phyloP scores from a whole-genome alignment of 2,888 invertebrate species.

The Aspidiotus rigidus region DNA sequence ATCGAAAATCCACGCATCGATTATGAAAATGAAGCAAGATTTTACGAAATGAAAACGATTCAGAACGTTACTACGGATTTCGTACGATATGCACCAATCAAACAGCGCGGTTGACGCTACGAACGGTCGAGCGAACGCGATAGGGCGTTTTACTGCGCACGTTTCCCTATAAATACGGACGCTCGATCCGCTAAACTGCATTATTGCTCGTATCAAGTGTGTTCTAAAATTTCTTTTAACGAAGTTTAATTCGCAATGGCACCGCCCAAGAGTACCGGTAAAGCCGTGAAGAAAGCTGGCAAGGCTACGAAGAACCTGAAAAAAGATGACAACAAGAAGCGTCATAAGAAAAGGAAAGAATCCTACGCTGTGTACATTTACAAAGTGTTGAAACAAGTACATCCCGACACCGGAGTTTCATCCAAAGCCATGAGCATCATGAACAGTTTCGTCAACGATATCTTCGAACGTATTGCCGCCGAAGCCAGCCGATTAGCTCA shows the following conservation, averaged over 20 bases:
- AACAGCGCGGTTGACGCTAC: too few relatives aligned
- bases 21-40: too few relatives aligned
- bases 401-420: constrained; percentile 57
- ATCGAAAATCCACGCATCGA: too few relatives aligned
- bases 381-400: constrained; percentile 54
- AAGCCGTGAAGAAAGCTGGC: constrained; percentile 48
- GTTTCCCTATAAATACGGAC: too few relatives aligned
- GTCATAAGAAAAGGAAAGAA: constrained; percentile 50
- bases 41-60: too few relatives aligned
- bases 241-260: constrained; percentile 14
- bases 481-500: constrained; percentile 48
- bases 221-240: too few relatives aligned
- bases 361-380: constrained; percentile 52
- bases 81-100: too few relatives aligned
- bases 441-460: constrained; percentile 66
- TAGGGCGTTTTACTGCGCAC: too few relatives aligned
- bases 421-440: constrained; percentile 62
- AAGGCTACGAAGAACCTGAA: constrained; percentile 52
- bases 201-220: too few relatives aligned
- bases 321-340: constrained; percentile 52
- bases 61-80: too few relatives aligned
- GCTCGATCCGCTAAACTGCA: too few relatives aligned
- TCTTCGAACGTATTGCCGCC: constrained; percentile 58
- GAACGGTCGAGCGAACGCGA: too few relatives aligned
- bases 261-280: constrained; percentile 36